Conservation (phyloP, 1,140 invertebrate genomes). For the silkworm (Bombyx mori) region DNA sequence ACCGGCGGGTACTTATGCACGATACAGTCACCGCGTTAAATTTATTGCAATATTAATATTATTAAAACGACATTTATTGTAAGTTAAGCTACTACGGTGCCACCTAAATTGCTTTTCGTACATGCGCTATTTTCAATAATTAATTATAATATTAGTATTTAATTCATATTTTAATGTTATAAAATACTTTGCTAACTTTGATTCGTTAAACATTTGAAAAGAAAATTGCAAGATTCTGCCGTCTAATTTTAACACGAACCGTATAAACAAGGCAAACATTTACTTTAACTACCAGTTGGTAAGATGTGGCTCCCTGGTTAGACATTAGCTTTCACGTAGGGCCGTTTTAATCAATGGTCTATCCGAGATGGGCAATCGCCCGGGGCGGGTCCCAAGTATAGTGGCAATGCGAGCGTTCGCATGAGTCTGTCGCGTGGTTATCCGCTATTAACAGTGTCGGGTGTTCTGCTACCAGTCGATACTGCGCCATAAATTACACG, state of each 20-base stretch:
- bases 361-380: constrained; percentile 13
- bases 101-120: not conserved
- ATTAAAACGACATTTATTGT: constrained; percentile 26
- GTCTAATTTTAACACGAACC: not conserved
- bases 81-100: constrained; percentile 1
- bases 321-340: constrained; percentile 18
- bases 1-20: constrained; percentile 18
- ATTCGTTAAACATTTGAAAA: too few species aligned
- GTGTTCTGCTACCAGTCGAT: constrained; percentile 45
- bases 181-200: too few species aligned
- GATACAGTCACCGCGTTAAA: constrained; percentile 28
- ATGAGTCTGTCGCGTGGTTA: constrained; percentile 58
- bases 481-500: constrained; percentile 59
- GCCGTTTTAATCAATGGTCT: constrained; percentile 26
- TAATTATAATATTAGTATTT: not conserved
- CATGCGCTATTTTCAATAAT: not conserved
- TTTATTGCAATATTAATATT: constrained; percentile 30
- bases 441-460: constrained; percentile 46
- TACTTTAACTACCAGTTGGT: constrained; percentile 4
- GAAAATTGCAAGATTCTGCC: too few species aligned
- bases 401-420: constrained; percentile 15
- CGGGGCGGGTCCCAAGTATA: constrained; percentile 8
- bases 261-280: not conserved
- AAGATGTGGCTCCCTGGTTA: not conserved
- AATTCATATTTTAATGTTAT: not conserved